A percentile compares a stretch with the other conserved stretches of the same genome.
Conservation (phyloP, 2,797 vertebrate species). For the Ptychadena robeensis region DNA sequence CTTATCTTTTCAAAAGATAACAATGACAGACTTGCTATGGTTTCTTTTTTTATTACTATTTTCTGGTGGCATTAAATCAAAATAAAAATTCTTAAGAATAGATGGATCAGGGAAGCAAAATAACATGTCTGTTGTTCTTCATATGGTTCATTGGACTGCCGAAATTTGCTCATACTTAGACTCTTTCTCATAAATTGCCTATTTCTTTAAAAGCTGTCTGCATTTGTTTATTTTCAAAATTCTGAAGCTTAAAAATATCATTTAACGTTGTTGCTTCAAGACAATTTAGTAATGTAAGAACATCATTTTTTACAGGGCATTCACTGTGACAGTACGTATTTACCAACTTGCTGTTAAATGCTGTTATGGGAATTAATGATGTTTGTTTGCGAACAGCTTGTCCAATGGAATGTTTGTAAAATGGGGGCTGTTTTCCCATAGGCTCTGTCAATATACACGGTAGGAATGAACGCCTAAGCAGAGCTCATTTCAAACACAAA, state of each 20-base stretch:
- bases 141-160: conserved; percentile 11
- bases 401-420: conserved; percentile 31
- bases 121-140: conserved; percentile 4
- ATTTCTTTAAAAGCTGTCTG: background rate
- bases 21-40: conserved; percentile 69
- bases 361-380: conserved; percentile 35
- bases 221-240: background rate
- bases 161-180: conserved; percentile 8
- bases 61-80: conserved; percentile 63
- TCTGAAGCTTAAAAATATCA: background rate
- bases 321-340: conserved; percentile 46
- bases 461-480: background rate
- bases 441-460: conserved; percentile 13
- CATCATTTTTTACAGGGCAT: conserved; percentile 33
- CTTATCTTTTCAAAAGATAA: conserved; percentile 70
- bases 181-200: background rate
- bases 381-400: conserved; percentile 45
- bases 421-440: conserved; percentile 23
- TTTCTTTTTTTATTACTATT: conserved; percentile 66
- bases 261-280: conserved; percentile 18
- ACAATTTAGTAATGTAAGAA: conserved; percentile 28
- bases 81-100: background rate
- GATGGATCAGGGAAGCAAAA: conserved; percentile 21
- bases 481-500: background rate
- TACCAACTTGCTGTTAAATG: conserved; percentile 29